These are phyloP conservation scores for Sarcophaga subvicina DNA, from an alignment of 2,888 invertebrate genomes.

Conservation along the genomic window DNA sequence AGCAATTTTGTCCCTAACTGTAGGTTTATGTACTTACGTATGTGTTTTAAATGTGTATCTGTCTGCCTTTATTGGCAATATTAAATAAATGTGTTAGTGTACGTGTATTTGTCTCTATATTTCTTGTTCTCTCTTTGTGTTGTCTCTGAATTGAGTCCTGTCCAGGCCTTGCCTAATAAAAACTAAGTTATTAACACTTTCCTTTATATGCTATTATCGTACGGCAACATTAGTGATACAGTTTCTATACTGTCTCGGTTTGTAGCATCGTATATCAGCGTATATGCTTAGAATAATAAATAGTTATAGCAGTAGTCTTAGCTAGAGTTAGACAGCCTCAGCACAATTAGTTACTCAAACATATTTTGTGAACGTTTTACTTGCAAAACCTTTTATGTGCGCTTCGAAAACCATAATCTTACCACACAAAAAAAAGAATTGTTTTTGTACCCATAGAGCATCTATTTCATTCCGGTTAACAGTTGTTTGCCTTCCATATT, in stretches of 20 bases:
- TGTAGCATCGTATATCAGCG: conserved; percentile 13
- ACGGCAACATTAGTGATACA: not conserved
- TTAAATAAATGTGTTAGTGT: conserved; percentile 26
- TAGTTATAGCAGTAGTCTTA: not conserved
- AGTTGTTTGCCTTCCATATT: not conserved
- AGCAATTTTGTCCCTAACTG: too few relatives aligned
- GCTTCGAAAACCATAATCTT: conserved; percentile 24
- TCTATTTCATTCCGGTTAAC: not conserved
- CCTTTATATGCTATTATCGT: not conserved
- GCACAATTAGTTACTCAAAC: conserved; percentile 3
- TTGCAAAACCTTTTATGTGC: not conserved
- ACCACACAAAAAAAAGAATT: conserved; percentile 10
- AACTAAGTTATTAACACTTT: conserved; percentile 28
- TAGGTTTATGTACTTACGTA: too few relatives aligned
- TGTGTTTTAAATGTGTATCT: not conserved
- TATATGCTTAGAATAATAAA: not conserved
- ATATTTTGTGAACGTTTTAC: not conserved
- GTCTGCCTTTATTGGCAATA: not conserved
- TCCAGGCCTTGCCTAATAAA: not conserved
- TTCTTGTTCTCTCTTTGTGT: conserved; percentile 3
- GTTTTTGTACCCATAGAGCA: not conserved
- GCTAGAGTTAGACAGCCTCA: not conserved
- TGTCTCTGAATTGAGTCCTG: conserved; percentile 9
- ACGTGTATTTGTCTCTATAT: not conserved
- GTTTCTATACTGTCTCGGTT: conserved; percentile 42